Base-by-base conservation (phyloP, 2,797 vertebrate species). In the Mastacembelus armatus region DNA sequence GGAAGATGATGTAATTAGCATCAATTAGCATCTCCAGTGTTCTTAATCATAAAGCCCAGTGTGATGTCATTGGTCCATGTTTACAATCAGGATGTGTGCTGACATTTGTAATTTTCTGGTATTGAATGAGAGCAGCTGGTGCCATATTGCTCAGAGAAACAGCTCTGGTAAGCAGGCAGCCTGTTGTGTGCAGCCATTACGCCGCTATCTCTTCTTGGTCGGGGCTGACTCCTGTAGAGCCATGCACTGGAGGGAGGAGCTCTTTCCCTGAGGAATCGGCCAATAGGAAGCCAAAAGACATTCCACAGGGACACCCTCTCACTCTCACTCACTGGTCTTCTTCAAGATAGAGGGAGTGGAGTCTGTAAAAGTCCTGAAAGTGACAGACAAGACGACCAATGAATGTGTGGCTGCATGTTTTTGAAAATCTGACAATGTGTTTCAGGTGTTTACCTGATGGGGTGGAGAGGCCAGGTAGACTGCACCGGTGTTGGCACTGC, bases 401-500 rank as follows among this genome's bases (percentile, higher is more conserved):
- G 29, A 30, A 1, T 6, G n/a, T 19, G 3, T 0, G 84, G 85
- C 80, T 49, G 30, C 7, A 10, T 43, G 21, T 6, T 21, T 10
- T 8, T 32, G 16, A 1, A 59, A 16, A 24, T 32, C 7, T 5
- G 7, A 38, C 29, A 39, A 29, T 6, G 18, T 12, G 11, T 27
- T 40, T 57, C 0, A 19, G 12, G 4, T 47, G 5, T 10, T 66
- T 74, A 98, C 98, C 94, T 90, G 61, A 92, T 84, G 49, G 92
- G 88, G 68, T 95, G 94, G 42, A 84, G 44, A 1, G 95, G 95
- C 95, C 95, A 97, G 0, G 68, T 80, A 26, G 94, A 62, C 81
- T 97, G 95, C 60, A 94, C 93, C 5, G 96, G 96, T 3, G 96
- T 98, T 18, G 95, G 92, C 70, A 92, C 27, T 6, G 95, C 86